Conservation (phyloP, 2,797 vertebrate genomes). For the Oceanodroma leucorhoa region DNA sequence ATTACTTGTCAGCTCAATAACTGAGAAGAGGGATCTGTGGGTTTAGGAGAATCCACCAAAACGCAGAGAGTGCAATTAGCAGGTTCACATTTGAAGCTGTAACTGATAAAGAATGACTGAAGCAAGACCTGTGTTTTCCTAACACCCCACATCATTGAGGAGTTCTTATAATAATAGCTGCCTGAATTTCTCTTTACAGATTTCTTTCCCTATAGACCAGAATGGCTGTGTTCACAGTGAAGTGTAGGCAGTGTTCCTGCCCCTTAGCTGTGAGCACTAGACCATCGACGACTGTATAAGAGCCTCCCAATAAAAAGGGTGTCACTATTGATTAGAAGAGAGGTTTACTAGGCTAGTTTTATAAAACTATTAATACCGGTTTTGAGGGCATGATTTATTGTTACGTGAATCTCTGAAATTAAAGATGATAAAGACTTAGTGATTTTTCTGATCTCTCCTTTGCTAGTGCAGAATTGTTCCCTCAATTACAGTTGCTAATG, state of each 20-base stretch:
- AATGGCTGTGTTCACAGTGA: background rate
- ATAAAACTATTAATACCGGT: background rate
- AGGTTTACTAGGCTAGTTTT: background rate
- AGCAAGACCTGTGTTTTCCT: constrained; percentile 13
- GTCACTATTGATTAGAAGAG: background rate
- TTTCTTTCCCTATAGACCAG: background rate
- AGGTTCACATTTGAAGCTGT: constrained; percentile 10
- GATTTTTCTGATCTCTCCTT: background rate
- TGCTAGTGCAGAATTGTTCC: background rate
- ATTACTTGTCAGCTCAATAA: constrained; percentile 54
- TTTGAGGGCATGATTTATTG: background rate
- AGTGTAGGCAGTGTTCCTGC: background rate
- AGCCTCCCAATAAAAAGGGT: background rate
- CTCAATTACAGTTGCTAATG: background rate
- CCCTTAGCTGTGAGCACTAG: background rate
- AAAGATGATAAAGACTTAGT: background rate
- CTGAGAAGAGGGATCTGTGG: constrained; percentile 17
- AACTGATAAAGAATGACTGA: background rate
- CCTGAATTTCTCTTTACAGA: background rate
- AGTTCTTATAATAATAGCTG: background rate
- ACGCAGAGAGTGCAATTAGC: constrained; percentile 29
- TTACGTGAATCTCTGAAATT: background rate
- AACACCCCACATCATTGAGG: background rate
- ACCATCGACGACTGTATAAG: background rate
- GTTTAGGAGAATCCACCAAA: constrained; percentile 46